Evolutionary conservation across 2,797 vertebrate genomes (phyloP), one percentile per base, ranked within the genome.

Genomic region (Iguana delicatissima): DNA sequence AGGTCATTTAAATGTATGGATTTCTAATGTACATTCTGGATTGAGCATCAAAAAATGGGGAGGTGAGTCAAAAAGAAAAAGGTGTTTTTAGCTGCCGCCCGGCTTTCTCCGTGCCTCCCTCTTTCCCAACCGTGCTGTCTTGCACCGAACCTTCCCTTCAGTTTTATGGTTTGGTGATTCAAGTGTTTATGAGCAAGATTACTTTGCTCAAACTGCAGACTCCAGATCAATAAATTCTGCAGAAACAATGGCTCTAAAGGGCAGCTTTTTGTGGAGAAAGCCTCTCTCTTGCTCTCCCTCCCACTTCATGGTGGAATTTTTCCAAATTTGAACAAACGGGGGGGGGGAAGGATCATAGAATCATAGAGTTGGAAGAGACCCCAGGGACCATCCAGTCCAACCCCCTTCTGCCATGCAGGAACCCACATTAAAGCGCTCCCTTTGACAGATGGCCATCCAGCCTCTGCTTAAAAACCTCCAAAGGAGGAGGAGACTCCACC

Each of bases 171-270:
- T 80, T 38, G 69, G 46, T 64, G 38, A 80, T 80, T 64, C 0
- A 77, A 14, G 76, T 77, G 74, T 89, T 87, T 59, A 82, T 62
- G 85, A 69, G 82, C 57, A 72, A 86, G 87, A 83, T 76, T 55
- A 74, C 87, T 76, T 89, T 79, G 42, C 90, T 64, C 84, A 82
- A 91, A 82, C 50, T 32, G 55, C 7, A 80, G 62, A 52, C n/a
- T 3, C 50, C n/a, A 77, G 72, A 92, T 92, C 88, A 24, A 82
- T 92, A 85, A 32, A 3, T 87, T 86, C 67, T 84, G n/a, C 83
- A 67, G 79, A 59, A 8, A 35, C 16, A 0, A 55, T 0, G 12
- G 80, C n/a, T 22, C 73, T 14, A 32, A 93, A 46, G 69, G 64
- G 79, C 50, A 38, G 46, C 57, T 87, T 90, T 14, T 1, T 9